Base-by-base conservation (phyloP, 2,888 invertebrate genomes). In the Dexiosoma caninum region DNA sequence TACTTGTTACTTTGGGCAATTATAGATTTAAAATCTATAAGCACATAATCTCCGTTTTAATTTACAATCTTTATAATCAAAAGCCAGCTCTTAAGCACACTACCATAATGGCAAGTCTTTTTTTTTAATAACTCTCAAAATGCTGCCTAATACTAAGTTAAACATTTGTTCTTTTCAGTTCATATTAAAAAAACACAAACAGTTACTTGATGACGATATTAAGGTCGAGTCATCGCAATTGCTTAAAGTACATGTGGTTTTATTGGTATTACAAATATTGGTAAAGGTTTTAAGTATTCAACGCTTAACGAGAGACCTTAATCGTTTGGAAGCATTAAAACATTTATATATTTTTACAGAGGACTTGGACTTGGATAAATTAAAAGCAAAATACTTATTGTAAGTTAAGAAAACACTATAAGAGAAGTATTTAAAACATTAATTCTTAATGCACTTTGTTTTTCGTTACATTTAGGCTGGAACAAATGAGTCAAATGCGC, bases 61-160 rank as follows among this genome's bases (percentile, higher is more conserved):
- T 83, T 10, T 83, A 79, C 40, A 83, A 83, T 55, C 69, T 83
- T n/a, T 82, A 81, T 42, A 77, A 69, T 1, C 71, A 72, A 42
- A 71, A 27, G 2, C 82, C 83, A n/a, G 23, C 71, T 19, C 53
- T 83, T 2, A 81, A 70, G 2, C 14, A 62, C 23, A 10, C 12
- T 9, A 64, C 62, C 30, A 77, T 83, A 42, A 10, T 53, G 59
- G 83, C 83, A 78, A 77, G 72, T 76, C 16, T 19, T 42, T 35
- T 23, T 0, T 55, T 44, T 1, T 7, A 27, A 40, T 10, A 4
- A 59, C 12, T 10, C n/a, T 6, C 0, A 30, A 8, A 60, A 30
- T 8, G 1, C 19, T 21, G 2, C 8, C 7, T 55, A 21, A 16
- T 14, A 8, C 46, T 40, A 7, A 12, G 3, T 27, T 27, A 27